phyloP scores from a whole-genome alignment of 2,888 invertebrate genomes.

The Dexiosoma caninum region DNA sequence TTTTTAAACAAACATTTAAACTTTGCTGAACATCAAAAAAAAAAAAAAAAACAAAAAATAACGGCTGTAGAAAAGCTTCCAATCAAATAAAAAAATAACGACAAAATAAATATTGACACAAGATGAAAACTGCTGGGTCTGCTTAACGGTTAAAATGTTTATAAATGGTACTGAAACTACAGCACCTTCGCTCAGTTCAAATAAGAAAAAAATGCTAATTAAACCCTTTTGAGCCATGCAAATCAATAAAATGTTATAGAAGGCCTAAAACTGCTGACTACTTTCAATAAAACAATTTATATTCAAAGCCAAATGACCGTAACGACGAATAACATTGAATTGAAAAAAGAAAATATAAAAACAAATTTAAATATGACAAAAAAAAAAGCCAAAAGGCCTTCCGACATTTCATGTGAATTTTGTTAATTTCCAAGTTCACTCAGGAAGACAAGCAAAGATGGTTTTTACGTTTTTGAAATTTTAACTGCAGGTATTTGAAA shows the following conservation, averaged over 20 bases:
- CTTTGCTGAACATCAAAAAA: constrained; percentile 31
- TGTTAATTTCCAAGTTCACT: neutral
- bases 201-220: constrained; percentile 56
- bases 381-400: neutral
- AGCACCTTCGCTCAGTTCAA: neutral
- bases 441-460: neutral
- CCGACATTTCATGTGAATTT: constrained; percentile 6
- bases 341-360: neutral
- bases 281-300: constrained; percentile 61
- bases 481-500: neutral
- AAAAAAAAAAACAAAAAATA: no score
- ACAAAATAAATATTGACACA: constrained; percentile 55
- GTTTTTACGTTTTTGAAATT: no score
- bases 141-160: constrained; percentile 15
- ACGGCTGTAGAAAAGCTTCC: neutral
- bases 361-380: neutral
- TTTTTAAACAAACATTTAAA: constrained; percentile 54
- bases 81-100: neutral
- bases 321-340: constrained; percentile 24
- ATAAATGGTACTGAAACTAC: neutral
- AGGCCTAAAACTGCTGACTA: neutral
- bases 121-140: constrained; percentile 41
- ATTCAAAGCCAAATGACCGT: constrained; percentile 60
- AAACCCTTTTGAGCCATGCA: constrained; percentile 53
- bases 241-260: constrained; percentile 50